phyloP scores from a whole-genome alignment of 64 coral and sea anemone species.

The Pocillopora verrucosa region DNA sequence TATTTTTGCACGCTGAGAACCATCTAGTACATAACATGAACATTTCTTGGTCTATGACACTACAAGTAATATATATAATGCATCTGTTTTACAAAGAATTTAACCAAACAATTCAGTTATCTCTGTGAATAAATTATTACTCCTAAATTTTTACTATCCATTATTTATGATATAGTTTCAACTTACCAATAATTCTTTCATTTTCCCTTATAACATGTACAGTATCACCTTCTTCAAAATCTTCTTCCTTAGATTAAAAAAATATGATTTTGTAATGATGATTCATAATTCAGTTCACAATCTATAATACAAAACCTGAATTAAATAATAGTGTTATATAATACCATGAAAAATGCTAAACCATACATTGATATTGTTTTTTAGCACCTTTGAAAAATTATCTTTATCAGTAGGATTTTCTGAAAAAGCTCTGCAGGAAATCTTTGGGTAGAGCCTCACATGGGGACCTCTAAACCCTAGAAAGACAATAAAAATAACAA shows the following conservation, averaged over 20 bases:
- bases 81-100: background rate
- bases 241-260: background rate
- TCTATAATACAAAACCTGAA: background rate
- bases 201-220: slow-evolving; percentile 7
- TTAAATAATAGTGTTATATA: background rate
- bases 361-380: background rate
- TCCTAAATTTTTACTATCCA: too few relatives aligned
- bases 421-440: background rate
- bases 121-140: too few relatives aligned
- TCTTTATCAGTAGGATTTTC: slow-evolving; percentile 12
- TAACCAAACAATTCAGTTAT: too few relatives aligned
- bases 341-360: background rate
- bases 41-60: too few relatives aligned
- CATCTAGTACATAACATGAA: too few relatives aligned
- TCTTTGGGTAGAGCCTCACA: background rate
- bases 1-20: too few relatives aligned
- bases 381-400: background rate
- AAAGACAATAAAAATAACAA: background rate
- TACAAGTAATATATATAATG: background rate
- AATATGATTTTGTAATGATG: background rate
- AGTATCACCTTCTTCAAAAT: slow-evolving; percentile 11
- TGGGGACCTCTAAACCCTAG: background rate
- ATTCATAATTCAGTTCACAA: background rate
- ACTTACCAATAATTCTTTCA: slow-evolving; percentile 10
- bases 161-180: background rate